A percentile compares a stretch with the other conserved stretches of the same genome.
phyloP scores from a whole-genome alignment of 2,113 vertebrate genomes.

The Macquaria australasica region DNA sequence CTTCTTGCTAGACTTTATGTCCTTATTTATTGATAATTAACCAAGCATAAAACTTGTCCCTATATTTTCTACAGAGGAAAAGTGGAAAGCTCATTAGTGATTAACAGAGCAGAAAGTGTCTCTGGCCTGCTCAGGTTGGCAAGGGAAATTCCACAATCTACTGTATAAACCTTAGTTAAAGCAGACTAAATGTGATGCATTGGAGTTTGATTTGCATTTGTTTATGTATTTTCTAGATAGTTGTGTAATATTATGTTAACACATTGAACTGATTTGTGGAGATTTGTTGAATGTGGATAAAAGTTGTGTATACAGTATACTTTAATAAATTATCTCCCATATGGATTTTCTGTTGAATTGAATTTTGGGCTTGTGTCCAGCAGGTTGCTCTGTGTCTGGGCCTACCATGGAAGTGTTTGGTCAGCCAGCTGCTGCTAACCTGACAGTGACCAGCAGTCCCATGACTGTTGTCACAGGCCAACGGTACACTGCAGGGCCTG shows the following conservation, averaged over 20 bases:
- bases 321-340: not conserved
- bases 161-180: conserved; percentile 45
- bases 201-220: conserved; percentile 29
- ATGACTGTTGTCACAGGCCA: conserved; percentile 85
- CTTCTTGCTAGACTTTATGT: conserved; percentile 75
- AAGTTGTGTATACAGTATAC: conserved; percentile 2
- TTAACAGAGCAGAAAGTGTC: conserved; percentile 88
- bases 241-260: not conserved
- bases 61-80: conserved; percentile 85
- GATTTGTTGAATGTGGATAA: conserved; percentile 12
- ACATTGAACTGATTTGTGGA: not conserved
- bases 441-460: conserved; percentile 86
- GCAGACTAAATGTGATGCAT: conserved; percentile 7
- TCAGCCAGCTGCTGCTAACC: conserved; percentile 85
- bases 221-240: not conserved
- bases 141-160: conserved; percentile 67
- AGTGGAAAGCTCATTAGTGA: conserved; percentile 82
- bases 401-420: conserved; percentile 84
- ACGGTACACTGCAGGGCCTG: conserved; percentile 79
- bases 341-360: conserved; percentile 18
- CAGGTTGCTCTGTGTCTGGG: conserved; percentile 84
- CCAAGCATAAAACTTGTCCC: conserved; percentile 84
- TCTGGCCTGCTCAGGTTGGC: conserved; percentile 71
- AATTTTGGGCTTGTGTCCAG: conserved; percentile 45
- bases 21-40: conserved; percentile 88